Percentiles rank a stretch among this genome's conserved stretches.
Conservation (phyloP, 1,140 invertebrate genomes). For the Atta colombica region DNA sequence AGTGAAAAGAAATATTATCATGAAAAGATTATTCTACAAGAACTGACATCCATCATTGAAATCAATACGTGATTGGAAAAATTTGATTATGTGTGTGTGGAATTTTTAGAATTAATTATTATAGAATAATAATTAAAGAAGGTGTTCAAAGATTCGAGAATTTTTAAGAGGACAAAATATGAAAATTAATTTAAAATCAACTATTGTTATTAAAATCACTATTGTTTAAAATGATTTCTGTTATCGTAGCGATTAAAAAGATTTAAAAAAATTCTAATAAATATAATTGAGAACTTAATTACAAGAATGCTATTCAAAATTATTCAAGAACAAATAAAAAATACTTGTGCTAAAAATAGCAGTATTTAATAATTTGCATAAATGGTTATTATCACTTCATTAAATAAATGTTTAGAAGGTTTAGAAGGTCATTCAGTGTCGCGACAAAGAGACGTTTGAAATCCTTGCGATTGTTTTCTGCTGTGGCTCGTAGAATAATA, state of each 20-base stretch:
- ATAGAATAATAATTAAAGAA: background rate
- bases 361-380: background rate
- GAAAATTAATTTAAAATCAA: background rate
- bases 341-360: background rate
- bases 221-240: background rate
- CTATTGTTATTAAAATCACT: background rate
- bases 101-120: background rate
- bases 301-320: background rate
- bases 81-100: background rate
- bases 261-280: background rate
- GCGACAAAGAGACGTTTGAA: constrained; percentile 22
- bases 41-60: background rate
- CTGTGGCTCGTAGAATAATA: constrained; percentile 27
- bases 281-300: background rate
- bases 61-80: background rate
- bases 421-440: background rate
- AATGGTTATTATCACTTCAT: constrained; percentile 8
- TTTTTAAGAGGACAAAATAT: background rate
- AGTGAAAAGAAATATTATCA: constrained; percentile 15
- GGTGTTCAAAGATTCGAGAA: background rate
- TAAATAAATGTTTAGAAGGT: constrained; percentile 8
- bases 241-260: background rate
- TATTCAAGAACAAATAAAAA: background rate
- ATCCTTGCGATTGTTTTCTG: constrained; percentile 38
- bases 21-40: background rate